phyloP scores from a whole-genome alignment of 1,140 invertebrate species.

The Campodea augens region DNA sequence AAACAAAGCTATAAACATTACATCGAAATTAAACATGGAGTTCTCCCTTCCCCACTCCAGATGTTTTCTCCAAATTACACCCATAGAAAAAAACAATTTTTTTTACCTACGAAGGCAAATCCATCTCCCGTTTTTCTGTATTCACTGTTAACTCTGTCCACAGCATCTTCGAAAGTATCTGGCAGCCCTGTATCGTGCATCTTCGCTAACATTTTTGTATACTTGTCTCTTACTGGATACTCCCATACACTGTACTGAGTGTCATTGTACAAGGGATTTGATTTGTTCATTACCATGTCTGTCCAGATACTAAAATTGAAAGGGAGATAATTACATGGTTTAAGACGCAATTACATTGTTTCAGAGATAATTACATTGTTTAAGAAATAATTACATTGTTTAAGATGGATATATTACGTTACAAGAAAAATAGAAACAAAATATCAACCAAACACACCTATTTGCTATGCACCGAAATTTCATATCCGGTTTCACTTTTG shows the following conservation, averaged over 20 bases:
- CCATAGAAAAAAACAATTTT: too few species aligned
- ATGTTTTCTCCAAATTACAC: too few species aligned
- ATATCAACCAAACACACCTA: too few species aligned
- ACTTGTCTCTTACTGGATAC: conserved; percentile 94
- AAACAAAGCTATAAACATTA: too few species aligned
- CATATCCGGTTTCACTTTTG: too few species aligned
- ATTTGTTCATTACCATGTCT: conserved; percentile 89
- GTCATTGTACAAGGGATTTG: conserved; percentile 66
- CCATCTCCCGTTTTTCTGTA: conserved; percentile 56
- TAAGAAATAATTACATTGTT: neutral
- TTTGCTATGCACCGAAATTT: too few species aligned
- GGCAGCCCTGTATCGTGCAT: conserved; percentile 83
- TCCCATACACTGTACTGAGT: conserved; percentile 94
- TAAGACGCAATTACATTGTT: neutral
- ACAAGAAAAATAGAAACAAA: too few species aligned
- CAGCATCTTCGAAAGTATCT: conserved; percentile 47
- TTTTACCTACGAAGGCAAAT: conserved; percentile 71
- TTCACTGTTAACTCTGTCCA: conserved; percentile 52
- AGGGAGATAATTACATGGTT: neutral
- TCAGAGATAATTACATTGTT: neutral
- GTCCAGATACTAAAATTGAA: conserved; percentile 72
- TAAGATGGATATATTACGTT: neutral
- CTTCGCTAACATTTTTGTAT: conserved; percentile 94
- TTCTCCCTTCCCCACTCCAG: too few species aligned
- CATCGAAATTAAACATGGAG: too few species aligned